Percentiles rank a stretch among this genome's conserved stretches.
phyloP scores from a whole-genome alignment of 53 echinoderm and acorn worm genomes.

The Henricia sp. region DNA sequence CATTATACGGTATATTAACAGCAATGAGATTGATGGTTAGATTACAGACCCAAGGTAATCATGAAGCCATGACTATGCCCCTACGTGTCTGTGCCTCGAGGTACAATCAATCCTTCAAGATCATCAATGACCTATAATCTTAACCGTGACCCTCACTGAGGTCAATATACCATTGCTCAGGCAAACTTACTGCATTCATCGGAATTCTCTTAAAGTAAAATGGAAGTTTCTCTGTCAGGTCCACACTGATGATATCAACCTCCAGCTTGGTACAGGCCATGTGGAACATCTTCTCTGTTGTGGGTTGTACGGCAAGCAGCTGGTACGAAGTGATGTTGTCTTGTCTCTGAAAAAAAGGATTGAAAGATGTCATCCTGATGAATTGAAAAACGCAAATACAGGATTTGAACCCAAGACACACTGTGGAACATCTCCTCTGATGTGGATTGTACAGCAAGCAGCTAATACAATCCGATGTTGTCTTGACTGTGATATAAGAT shows the following conservation, averaged over 20 bases:
- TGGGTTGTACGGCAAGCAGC: constrained; percentile 85
- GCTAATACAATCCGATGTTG: no score
- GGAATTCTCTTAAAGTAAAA: constrained; percentile 82
- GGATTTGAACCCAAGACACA: no score
- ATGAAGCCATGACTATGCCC: no score
- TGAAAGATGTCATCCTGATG: not conserved
- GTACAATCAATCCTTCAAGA: not conserved
- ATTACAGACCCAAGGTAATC: no score
- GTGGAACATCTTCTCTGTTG: constrained; percentile 83
- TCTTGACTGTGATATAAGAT: not conserved
- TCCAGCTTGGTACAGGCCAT: constrained; percentile 82
- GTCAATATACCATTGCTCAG: not conserved
- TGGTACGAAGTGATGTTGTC: constrained; percentile 75
- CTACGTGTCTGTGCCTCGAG: no score
- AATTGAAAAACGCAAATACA: not conserved
- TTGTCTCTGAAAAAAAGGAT: constrained; percentile 30
- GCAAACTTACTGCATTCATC: constrained; percentile 77
- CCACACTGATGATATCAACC: constrained; percentile 79
- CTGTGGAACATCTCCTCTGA: not conserved
- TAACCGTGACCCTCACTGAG: no score
- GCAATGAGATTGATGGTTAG: no score
- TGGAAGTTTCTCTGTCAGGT: constrained; percentile 77
- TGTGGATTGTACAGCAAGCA: no score
- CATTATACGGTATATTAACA: no score
- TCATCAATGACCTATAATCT: not conserved